A percentile compares a stretch with the other conserved stretches of the same genome.
phyloP scores from a whole-genome alignment of 2,113 vertebrate species.

The Eudyptes chrysolophus region DNA sequence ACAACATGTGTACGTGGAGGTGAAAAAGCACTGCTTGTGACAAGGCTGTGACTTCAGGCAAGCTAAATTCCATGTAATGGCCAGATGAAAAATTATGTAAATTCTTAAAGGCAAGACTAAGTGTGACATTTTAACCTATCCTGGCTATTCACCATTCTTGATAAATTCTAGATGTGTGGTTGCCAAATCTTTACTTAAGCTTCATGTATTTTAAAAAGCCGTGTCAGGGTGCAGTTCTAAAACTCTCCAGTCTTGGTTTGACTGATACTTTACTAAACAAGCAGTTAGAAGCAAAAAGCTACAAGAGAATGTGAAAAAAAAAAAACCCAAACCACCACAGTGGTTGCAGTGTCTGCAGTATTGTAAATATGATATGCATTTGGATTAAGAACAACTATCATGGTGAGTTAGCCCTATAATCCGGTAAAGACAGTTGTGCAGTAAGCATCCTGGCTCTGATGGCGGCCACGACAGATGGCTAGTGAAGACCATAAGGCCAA shows the following conservation, averaged over 20 bases:
- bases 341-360: background rate
- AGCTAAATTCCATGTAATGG: background rate
- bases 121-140: background rate
- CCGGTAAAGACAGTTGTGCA: background rate
- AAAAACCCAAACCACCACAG: background rate
- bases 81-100: conserved; percentile 18
- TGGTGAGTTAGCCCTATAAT: background rate
- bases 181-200: background rate
- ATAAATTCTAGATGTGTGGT: background rate
- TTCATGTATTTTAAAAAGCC: background rate
- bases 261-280: conserved; percentile 4
- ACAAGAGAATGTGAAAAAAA: background rate
- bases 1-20: background rate
- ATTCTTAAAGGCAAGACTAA: conserved; percentile 19
- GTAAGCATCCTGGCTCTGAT: background rate
- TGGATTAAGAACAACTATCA: background rate
- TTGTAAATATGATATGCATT: background rate
- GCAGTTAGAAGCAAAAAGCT: conserved; percentile 5
- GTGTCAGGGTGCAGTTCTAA: background rate
- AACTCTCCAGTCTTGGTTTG: background rate
- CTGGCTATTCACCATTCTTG: background rate
- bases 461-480: background rate
- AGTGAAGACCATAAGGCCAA: background rate
- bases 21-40: background rate
- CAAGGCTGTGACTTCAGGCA: conserved; percentile 35